phyloP scores from a whole-genome alignment of 2,113 vertebrate genomes.

The Dipodomys merriami region DNA sequence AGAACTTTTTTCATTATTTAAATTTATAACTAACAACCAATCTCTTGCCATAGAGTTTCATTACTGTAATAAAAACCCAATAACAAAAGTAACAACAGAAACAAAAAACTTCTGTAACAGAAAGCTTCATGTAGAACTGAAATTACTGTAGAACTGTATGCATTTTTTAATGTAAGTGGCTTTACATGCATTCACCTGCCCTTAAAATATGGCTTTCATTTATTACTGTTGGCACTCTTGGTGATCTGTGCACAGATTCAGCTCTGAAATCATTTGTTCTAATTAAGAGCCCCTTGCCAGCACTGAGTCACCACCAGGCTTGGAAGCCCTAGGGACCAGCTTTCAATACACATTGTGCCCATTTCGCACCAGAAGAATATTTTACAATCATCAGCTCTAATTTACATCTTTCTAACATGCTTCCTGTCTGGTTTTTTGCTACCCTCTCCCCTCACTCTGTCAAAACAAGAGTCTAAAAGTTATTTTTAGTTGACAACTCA shows the following conservation, averaged over 20 bases:
- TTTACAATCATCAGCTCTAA: slow-evolving; percentile 80
- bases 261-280: slow-evolving; percentile 79
- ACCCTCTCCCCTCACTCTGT: slow-evolving; percentile 26
- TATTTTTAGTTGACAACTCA: not conserved
- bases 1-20: slow-evolving; percentile 44
- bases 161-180: slow-evolving; percentile 67
- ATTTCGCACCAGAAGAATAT: slow-evolving; percentile 75
- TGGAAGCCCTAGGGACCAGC: slow-evolving; percentile 76
- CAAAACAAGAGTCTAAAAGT: slow-evolving; percentile 27
- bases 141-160: not conserved
- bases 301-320: slow-evolving; percentile 73
- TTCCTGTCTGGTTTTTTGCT: slow-evolving; percentile 50
- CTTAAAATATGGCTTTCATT: slow-evolving; percentile 79
- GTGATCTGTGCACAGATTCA: slow-evolving; percentile 74
- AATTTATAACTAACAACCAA: slow-evolving; percentile 62
- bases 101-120: not conserved
- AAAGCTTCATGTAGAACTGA: not conserved
- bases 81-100: slow-evolving; percentile 13
- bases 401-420: slow-evolving; percentile 73
- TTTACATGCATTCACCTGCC: slow-evolving; percentile 67
- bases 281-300: slow-evolving; percentile 80
- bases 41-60: slow-evolving; percentile 46
- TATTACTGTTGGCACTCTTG: slow-evolving; percentile 79
- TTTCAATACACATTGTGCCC: slow-evolving; percentile 71
- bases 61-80: slow-evolving; percentile 31